Percentiles rank a stretch among this genome's conserved stretches.
Evolutionary conservation across 2,888 invertebrate species (phyloP).

Genomic region (Amphimallon solstitiale): DNA sequence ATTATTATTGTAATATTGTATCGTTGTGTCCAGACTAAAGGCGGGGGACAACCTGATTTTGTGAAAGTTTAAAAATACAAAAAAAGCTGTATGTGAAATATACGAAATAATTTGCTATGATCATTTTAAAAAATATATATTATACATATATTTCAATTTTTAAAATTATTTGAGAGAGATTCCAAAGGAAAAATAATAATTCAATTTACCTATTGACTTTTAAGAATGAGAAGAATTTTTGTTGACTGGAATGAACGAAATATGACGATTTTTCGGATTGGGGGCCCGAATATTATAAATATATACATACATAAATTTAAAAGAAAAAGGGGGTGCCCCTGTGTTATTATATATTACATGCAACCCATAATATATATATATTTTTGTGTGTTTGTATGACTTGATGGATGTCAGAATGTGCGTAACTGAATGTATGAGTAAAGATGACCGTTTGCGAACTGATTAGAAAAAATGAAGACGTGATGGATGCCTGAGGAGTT

Average conservation of each 20-base stretch:
- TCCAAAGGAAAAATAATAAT: conserved; percentile 2
- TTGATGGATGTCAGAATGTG: conserved; percentile 42
- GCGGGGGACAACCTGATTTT: conserved; percentile 48
- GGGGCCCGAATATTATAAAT: too few species aligned
- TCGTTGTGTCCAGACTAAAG: conserved; percentile 7
- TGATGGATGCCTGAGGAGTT: conserved; percentile 43
- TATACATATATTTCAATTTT: conserved; percentile 42
- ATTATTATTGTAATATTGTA: conserved; percentile 6
- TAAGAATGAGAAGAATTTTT: not conserved
- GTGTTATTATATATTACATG: not conserved
- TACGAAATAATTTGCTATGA: conserved; percentile 54
- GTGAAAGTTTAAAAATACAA: conserved; percentile 51
- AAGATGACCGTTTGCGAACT: too few species aligned
- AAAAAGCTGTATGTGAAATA: conserved; percentile 39
- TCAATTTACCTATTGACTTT: not conserved
- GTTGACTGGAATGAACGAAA: not conserved
- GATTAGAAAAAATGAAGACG: conserved; percentile 14
- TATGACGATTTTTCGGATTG: not conserved
- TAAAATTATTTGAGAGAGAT: conserved; percentile 14
- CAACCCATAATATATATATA: too few species aligned
- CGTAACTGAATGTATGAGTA: conserved; percentile 28
- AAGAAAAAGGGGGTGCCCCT: not conserved
- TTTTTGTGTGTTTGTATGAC: too few species aligned
- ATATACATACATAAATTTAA: not conserved
- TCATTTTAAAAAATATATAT: not conserved